Evolutionary conservation across 2,888 invertebrate genomes (phyloP), one percentile per base, ranked within the genome.

Genomic region (Eupithecia subumbrata): DNA sequence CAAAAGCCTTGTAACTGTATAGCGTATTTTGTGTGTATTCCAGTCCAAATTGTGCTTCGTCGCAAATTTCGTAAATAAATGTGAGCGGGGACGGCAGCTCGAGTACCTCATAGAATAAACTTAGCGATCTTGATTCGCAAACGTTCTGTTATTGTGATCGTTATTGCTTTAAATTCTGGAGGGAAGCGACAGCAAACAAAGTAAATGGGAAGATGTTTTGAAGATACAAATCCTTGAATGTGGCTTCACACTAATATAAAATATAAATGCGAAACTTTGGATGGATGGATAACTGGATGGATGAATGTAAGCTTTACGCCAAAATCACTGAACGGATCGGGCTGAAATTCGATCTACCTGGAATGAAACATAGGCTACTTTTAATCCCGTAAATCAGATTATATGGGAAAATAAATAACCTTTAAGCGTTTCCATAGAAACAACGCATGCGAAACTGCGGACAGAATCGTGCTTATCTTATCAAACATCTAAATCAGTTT

Each of bases 41-140:
- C 72, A 80, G 81, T 85, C 85, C 83, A 85, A 78, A 67, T 40
- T 67, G n/a, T 82, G 83, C 75, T 69, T 82, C 72, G 75, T 79
- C 79, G 73, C 73, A 82, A 79, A 83, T 83, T 83, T 79, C 48
- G 71, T 80, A 79, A 82, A 80, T 79, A 68, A 67, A 74, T 60
- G 66, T 64, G 22, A 56, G 48, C 73, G 43, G 63, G n/a, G 79
- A 76, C 74, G 79, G 66, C 66, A 64, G 22, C 43, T 72, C 40
- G 18, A 75, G 71, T 69, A 77, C 43, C 73, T 71, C 40, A 75
- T 73, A 71, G 72, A 77, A 71, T 75, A 75, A 72, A 71, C 71
- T 75, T 69, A 52, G 70, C 43, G 43, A 76, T 74, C 68, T 22
- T 71, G 71, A 73, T 72, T 74, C 37, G 69, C 12, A 48, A 71